These are phyloP conservation scores for Eulithis testata DNA, from an alignment of 2,888 invertebrate species.

Conservation along the genomic window DNA sequence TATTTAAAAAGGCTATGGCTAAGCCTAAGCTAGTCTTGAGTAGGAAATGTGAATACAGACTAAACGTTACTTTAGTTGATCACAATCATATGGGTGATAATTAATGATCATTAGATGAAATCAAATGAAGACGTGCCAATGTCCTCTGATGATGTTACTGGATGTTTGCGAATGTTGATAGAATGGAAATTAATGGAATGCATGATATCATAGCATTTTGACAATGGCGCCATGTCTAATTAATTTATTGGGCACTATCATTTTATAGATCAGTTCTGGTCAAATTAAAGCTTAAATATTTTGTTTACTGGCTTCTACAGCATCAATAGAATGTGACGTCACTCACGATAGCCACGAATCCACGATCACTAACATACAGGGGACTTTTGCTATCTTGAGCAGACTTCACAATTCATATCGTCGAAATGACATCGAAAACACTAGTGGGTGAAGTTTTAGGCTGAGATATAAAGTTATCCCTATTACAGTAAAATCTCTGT, in stretches of 20 bases:
- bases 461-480: too few relatives aligned
- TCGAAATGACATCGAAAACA: too few relatives aligned
- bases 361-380: too few relatives aligned
- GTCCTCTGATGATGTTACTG: slow-evolving; percentile 3
- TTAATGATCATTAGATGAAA: neutral
- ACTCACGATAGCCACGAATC: too few relatives aligned
- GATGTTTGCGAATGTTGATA: slow-evolving; percentile 7
- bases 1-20: too few relatives aligned
- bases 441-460: too few relatives aligned
- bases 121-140: slow-evolving; percentile 7
- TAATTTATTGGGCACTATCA: slow-evolving; percentile 13
- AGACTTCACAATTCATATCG: too few relatives aligned
- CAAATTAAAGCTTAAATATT: slow-evolving; percentile 11
- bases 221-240: slow-evolving; percentile 21
- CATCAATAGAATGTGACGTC: neutral
- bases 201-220: slow-evolving; percentile 27
- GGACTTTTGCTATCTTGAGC: too few relatives aligned
- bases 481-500: too few relatives aligned
- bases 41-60: too few relatives aligned
- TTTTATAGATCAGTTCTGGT: slow-evolving; percentile 6
- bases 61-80: neutral
- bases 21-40: too few relatives aligned
- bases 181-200: neutral
- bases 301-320: slow-evolving; percentile 5
- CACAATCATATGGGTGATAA: neutral